A percentile compares a stretch with the other conserved stretches of the same genome.
phyloP scores from a whole-genome alignment of 2,888 invertebrate species.

The Megaustenia siamemsis region DNA sequence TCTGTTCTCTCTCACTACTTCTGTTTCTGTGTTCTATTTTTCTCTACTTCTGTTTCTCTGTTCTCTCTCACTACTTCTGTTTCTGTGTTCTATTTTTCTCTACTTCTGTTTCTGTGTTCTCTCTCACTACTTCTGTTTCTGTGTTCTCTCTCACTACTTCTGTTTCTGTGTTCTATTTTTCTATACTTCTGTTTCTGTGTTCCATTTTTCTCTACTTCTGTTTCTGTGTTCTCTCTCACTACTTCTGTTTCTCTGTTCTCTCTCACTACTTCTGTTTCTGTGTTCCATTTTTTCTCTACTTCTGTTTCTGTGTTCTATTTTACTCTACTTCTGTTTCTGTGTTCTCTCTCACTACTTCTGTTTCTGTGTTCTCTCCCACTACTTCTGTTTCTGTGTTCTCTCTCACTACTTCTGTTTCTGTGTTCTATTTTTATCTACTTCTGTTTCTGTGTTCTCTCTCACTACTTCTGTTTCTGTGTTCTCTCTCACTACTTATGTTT shows the following conservation, averaged over 20 bases:
- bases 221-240: neutral
- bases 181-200: neutral
- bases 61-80: neutral
- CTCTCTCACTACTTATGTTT: neutral
- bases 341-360: neutral
- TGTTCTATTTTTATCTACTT: neutral
- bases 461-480: neutral
- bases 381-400: neutral
- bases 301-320: neutral
- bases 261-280: neutral
- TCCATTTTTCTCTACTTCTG: neutral
- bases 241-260: neutral
- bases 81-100: neutral
- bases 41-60: neutral
- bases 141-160: neutral
- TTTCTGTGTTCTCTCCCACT: neutral
- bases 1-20: neutral
- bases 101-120: neutral
- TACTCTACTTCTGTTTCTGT: neutral
- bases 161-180: neutral
- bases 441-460: neutral
- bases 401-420: neutral
- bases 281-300: neutral
- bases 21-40: neutral
- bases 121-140: neutral